Base-by-base conservation (phyloP, 2,113 vertebrate species). In the Apaloderma vittatum region DNA sequence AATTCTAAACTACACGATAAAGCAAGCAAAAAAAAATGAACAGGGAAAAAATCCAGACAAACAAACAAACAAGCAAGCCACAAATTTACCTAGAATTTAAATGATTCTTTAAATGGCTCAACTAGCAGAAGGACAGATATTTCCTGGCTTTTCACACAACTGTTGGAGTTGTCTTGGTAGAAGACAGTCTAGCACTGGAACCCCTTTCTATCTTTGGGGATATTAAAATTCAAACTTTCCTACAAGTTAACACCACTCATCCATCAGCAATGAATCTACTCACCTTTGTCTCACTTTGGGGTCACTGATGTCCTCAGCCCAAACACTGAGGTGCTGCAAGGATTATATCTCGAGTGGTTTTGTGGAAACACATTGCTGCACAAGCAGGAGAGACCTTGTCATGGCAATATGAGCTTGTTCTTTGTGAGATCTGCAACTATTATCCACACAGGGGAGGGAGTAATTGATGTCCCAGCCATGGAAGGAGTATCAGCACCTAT, bases 11-110 rank as follows among this genome's bases (percentile, higher is more conserved):
- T 12, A 89, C n/a, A 26, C 1, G 29, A 67, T 40, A 26, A 1
- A 80, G 24, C 21, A 27, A 37, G 19, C 12, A 29, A 52, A 26
- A 82, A 87, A 75, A 81, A 86, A 27, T 22, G 21, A 57, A 54
- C 10, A 37, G 20, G 4, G 24, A 3, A n/a, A 36, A 45, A n/a
- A 19, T 6, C 5, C 2, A 40, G 40, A 1, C 3, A 66, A 26
- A n/a, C 2, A 43, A 68, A 21, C 15, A 13, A 80, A 37, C 3
- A 2, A 75, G 19, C 15, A 4, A 74, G 43, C 4, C 12, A 48
- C 23, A 36, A 48, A 49, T 71, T 65, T 34, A 76, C n/a, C 22
- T 58, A 51, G 48, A 84, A 91, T 73, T 68, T 70, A 80, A 83
- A 71, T 32, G 0, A 29, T 45, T 21, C 26, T 65, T 15, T 58